A percentile compares a stretch with the other conserved stretches of the same genome.
These are phyloP conservation scores for Eupithecia subumbrata DNA, from an alignment of 2,888 invertebrate species.

Conservation along the genomic window DNA sequence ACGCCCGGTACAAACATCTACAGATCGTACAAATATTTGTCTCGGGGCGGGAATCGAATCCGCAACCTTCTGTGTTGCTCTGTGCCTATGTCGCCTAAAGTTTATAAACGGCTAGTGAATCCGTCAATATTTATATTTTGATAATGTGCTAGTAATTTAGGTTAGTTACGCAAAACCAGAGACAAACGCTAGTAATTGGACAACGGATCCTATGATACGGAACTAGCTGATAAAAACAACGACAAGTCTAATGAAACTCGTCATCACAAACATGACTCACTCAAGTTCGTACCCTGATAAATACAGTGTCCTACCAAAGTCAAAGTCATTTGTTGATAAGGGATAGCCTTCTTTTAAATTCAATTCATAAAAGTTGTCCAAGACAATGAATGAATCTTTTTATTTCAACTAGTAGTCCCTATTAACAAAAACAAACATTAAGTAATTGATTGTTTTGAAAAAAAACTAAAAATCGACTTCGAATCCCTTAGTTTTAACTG, in stretches of 20 bases:
- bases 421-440: neutral
- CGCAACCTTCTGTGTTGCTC: too few species aligned
- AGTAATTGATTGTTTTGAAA: too few species aligned
- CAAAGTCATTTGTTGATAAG: slow-evolving; percentile 21
- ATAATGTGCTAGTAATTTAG: neutral
- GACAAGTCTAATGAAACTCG: slow-evolving; percentile 21
- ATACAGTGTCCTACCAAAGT: slow-evolving; percentile 4
- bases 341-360: neutral
- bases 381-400: neutral
- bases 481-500: too few species aligned
- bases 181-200: slow-evolving; percentile 5
- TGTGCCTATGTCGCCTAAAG: neutral
- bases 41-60: too few species aligned
- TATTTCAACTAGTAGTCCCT: neutral
- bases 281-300: neutral
- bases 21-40: too few species aligned
- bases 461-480: too few species aligned
- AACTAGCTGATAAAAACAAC: slow-evolving; percentile 24
- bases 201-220: slow-evolving; percentile 17
- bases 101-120: neutral
- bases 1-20: too few species aligned
- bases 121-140: neutral
- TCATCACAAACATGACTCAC: slow-evolving; percentile 21
- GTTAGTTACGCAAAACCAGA: neutral
- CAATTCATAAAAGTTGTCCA: neutral